Conservation (phyloP, 2,888 invertebrate genomes). For the Blastobasis lacticolella region DNA sequence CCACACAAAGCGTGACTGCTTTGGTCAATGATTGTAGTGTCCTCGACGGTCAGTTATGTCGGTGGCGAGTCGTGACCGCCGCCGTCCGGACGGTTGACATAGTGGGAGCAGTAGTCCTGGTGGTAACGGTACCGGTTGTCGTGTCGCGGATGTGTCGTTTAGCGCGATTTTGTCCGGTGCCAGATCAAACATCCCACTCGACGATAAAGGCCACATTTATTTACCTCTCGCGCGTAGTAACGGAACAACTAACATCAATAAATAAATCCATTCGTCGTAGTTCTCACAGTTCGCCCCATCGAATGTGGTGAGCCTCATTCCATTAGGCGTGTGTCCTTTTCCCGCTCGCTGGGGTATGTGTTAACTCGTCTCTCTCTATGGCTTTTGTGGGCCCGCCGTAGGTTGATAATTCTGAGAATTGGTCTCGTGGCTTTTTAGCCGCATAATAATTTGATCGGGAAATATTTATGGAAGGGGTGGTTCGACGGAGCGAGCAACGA, state of each 20-base stretch:
- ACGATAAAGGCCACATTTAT: slow-evolving; percentile 39
- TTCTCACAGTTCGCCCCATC: slow-evolving; percentile 62
- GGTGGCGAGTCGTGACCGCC: too few relatives aligned
- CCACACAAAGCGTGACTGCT: not conserved
- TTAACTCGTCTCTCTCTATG: slow-evolving; percentile 36
- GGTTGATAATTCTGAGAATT: slow-evolving; percentile 58
- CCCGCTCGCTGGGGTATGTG: slow-evolving; percentile 16
- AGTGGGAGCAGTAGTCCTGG: not conserved
- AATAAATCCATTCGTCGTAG: slow-evolving; percentile 70
- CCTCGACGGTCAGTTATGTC: too few relatives aligned
- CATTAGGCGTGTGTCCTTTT: slow-evolving; percentile 49
- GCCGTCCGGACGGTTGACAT: too few relatives aligned
- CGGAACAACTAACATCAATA: slow-evolving; percentile 65
- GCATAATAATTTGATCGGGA: slow-evolving; percentile 73
- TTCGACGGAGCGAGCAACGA: slow-evolving; percentile 58
- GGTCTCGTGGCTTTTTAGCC: slow-evolving; percentile 65
- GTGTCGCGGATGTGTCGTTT: slow-evolving; percentile 31
- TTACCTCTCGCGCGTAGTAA: slow-evolving; percentile 52
- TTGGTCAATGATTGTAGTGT: too few relatives aligned
- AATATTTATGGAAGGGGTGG: slow-evolving; percentile 73
- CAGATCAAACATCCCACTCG: slow-evolving; percentile 31
- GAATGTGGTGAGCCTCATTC: slow-evolving; percentile 62
- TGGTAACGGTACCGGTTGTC: slow-evolving; percentile 10
- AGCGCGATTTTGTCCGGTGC: slow-evolving; percentile 25
- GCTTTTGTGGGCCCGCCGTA: slow-evolving; percentile 66